Percentiles rank a stretch among this genome's conserved stretches.
Evolutionary conservation across 2,797 vertebrate species (phyloP).

Genomic region (Hypotaenidia okinawae): DNA sequence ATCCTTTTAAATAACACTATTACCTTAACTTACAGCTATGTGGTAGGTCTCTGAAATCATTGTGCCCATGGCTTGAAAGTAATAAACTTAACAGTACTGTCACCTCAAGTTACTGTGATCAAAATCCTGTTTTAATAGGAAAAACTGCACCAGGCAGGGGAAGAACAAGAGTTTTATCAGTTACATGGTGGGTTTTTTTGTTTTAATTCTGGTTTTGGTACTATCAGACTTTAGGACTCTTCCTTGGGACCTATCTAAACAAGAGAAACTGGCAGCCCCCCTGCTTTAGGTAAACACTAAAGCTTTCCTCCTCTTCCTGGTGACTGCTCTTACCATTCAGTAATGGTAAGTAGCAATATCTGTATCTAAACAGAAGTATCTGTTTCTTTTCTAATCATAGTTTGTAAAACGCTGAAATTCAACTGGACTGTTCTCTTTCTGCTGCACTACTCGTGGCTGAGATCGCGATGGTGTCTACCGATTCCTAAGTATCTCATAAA

Average conservation of each 20-base stretch:
- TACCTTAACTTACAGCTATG: neutral
- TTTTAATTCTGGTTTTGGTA: neutral
- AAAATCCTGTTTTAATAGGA: neutral
- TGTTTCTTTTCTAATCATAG: neutral
- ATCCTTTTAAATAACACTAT: neutral
- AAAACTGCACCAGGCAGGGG: neutral
- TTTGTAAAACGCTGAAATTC: neutral
- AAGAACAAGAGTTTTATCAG: neutral
- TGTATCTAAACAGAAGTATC: neutral
- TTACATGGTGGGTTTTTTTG: neutral
- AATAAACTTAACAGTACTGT: neutral
- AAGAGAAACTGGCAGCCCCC: neutral
- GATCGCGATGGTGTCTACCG: neutral
- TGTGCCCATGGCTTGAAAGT: neutral
- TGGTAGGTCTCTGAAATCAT: neutral
- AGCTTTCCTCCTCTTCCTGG: neutral
- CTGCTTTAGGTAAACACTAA: neutral
- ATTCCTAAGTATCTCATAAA: neutral
- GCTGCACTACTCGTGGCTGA: neutral
- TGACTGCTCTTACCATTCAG: neutral
- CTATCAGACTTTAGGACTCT: neutral
- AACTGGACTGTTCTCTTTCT: neutral
- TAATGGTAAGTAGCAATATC: neutral
- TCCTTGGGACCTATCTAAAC: neutral
- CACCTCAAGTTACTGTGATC: neutral